Base-by-base conservation (phyloP, 2,797 vertebrate species). In the Glossophaga mutica region DNA sequence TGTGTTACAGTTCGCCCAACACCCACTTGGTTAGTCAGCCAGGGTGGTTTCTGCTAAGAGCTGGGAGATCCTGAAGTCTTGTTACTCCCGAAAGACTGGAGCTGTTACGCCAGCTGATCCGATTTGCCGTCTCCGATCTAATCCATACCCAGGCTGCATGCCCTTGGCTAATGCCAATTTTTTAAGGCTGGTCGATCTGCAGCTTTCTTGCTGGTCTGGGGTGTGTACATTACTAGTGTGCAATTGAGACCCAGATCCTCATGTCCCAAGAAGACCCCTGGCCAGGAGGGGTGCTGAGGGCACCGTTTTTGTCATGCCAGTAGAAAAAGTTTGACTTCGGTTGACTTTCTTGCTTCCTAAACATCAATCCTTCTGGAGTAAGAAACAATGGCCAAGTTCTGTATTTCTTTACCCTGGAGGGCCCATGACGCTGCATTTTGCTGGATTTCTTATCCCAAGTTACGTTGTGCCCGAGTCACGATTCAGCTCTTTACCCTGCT, bases 151-250 rank as follows among this genome's bases (percentile, higher is more conserved):
- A 1, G 26, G 19, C 14, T 12, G 42, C 59, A 6, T 2, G 7
- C 18, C 21, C 34, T 50, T 22, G 22, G 24, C 76, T 10, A 19
- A 29, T 0, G 0, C 29, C 39, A 34, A 2, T 34, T 18, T 15
- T 24, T 42, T 34, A 11, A 2, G 16, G 21, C n/a, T 5, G 26
- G 59, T 34, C 8, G 29, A 14, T n/a, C 24, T 3, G 3, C 18
- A 24, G 42, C 59, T 24, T 59, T 29, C 26, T 14, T 42, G 19
- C 77, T 21, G 10, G 14, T 70, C 42, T 34, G 48, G 42, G 42
- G 42, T 11, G 1, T n/a, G 0, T 12, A 32, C 5, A 0, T 44
- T 32, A 29, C 34, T 18, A 32, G 29, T 0, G 0, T 16, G 82
- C n/a, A 19, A n/a, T 4, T 8, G 19, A 55, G 76, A 79, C 19